These are phyloP conservation scores for Drosophila incognita DNA, from an alignment of 2,888 invertebrate genomes.

Conservation along the genomic window DNA sequence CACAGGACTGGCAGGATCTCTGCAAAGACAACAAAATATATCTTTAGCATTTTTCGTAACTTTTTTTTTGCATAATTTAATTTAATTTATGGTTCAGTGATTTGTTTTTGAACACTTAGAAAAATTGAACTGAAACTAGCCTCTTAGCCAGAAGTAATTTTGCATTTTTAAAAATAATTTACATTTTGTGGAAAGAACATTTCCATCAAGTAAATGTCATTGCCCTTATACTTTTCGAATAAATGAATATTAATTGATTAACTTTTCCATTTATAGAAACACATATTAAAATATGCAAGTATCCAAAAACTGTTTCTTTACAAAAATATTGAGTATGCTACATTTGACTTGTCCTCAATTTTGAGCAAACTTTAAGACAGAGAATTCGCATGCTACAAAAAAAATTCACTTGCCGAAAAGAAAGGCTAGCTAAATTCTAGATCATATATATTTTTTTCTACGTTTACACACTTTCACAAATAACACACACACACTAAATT, in stretches of 20 bases:
- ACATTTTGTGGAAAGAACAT: background rate
- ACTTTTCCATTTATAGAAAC: background rate
- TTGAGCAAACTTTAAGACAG: background rate
- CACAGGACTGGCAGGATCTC: slow-evolving; percentile 82
- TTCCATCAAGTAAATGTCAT: background rate
- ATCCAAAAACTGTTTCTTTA: background rate
- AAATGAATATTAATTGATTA: background rate
- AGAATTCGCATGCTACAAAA: background rate
- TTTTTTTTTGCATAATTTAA: background rate
- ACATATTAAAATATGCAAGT: background rate
- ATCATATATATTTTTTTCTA: no score
- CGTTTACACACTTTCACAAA: slow-evolving; percentile 21
- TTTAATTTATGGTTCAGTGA: slow-evolving; percentile 18
- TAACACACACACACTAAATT: slow-evolving; percentile 33
- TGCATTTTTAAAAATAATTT: background rate
- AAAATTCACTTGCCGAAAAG: background rate
- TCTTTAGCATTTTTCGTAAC: slow-evolving; percentile 15
- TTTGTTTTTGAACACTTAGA: slow-evolving; percentile 6
- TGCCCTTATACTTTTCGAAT: background rate
- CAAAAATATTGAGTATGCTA: background rate
- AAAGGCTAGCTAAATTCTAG: background rate
- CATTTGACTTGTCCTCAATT: background rate
- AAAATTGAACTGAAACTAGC: background rate
- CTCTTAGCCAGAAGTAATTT: background rate
- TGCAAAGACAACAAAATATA: slow-evolving; percentile 57